Evolutionary conservation across 2,113 vertebrate genomes (phyloP), one percentile per base, ranked within the genome.

Genomic region (Epinephelus fuscoguttatus): DNA sequence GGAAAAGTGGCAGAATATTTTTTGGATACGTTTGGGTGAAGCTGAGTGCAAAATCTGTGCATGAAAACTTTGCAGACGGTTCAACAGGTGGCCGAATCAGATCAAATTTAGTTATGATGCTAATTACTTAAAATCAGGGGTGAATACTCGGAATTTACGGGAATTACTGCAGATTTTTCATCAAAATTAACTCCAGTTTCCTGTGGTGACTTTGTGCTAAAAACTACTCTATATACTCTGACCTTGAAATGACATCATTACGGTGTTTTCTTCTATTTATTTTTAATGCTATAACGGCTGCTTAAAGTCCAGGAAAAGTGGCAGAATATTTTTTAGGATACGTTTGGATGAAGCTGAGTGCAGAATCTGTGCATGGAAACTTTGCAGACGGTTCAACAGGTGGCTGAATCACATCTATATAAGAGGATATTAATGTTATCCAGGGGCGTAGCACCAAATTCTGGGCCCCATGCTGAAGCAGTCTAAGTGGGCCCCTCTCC

Each of bases 81-180:
- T 75, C 64, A 75, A 82, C 80, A 75, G 62, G 81, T 73, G 55
- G 33, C 40, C 57, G 27, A 37, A n/a, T 11, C 13, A 23, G 40
- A 70, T 45, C 40, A 6, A 37, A 37, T 37, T 37, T 37, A 37
- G 33, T 7, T 37, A 37, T 37, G 33, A 37, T 1, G 33, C 33
- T 8, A 37, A 8, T 6, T 70, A 30, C 17, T 55, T 86, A 53
- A 80, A 78, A 88, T 86, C 62, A 84, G 47, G 42, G n/a, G 17
- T 23, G n/a, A 78, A 74, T 8, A 59, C 33, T 3, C 1, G 6
- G 57, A 45, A 78, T 33, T 55, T 45, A 82, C 6, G 37, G 61
- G n/a, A 64, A 81, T 89, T 87, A 53, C 19, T 8, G 30, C 30
- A 70, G 21, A 77, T 64, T 64, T 66, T 55, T 75, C 6, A 27